A percentile compares a stretch with the other conserved stretches of the same genome.
phyloP scores from a whole-genome alignment of 1,140 invertebrate species.

The Philopotamus ludificatus region DNA sequence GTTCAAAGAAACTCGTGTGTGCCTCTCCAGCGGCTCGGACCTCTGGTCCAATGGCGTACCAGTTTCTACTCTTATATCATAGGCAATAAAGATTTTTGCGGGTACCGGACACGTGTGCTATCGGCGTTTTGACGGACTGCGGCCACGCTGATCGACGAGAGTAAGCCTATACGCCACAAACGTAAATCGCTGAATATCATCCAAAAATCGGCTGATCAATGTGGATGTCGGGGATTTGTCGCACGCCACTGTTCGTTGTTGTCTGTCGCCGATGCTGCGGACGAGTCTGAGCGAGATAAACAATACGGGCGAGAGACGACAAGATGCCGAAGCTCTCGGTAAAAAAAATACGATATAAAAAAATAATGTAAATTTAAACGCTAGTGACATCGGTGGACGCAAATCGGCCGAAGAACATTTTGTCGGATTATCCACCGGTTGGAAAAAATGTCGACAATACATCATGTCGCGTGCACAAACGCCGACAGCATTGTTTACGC shows the following conservation, averaged over 20 bases:
- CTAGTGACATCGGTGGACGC: constrained; percentile 28
- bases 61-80: background rate
- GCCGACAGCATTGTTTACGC: background rate
- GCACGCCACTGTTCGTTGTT: constrained; percentile 15
- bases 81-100: background rate
- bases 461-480: background rate
- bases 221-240: background rate
- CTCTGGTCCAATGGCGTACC: background rate
- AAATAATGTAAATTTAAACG: constrained; percentile 35
- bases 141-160: no score
- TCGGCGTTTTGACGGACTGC: no score
- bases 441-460: background rate
- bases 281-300: background rate
- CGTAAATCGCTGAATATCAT: no score
- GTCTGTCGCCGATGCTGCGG: constrained; percentile 9
- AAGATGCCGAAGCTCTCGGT: constrained; percentile 25
- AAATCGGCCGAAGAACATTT: constrained; percentile 4
- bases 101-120: background rate
- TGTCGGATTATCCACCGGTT: background rate
- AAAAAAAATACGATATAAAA: constrained; percentile 26
- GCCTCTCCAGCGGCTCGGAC: constrained; percentile 10
- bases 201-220: no score
- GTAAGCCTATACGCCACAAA: no score
- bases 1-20: constrained; percentile 18
- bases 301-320: background rate